Percentiles rank a stretch among this genome's conserved stretches.
phyloP scores from a whole-genome alignment of 2,888 invertebrate genomes.

The Macaria notata region DNA sequence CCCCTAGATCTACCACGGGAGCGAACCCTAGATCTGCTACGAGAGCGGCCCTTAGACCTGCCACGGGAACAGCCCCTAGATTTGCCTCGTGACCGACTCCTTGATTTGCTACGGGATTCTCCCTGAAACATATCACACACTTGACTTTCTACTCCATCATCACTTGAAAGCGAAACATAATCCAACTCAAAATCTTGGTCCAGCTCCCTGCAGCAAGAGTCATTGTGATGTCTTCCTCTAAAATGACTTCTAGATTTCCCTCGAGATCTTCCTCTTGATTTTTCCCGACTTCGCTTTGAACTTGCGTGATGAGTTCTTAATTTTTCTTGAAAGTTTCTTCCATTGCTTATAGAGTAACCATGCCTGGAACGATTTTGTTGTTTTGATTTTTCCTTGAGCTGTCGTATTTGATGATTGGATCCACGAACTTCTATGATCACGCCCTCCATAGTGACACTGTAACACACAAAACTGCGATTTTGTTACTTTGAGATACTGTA shows the following conservation, averaged over 20 bases:
- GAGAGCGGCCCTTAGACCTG: slow-evolving; percentile 2
- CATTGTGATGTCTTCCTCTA: slow-evolving; percentile 8
- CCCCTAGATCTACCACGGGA: slow-evolving; percentile 17
- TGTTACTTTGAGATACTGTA: background rate
- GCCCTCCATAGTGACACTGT: slow-evolving; percentile 18
- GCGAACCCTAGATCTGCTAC: slow-evolving; percentile 14
- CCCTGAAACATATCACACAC: slow-evolving; percentile 16
- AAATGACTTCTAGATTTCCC: slow-evolving; percentile 26
- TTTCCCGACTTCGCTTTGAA: slow-evolving; percentile 16
- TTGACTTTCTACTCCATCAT: slow-evolving; percentile 18
- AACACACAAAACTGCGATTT: slow-evolving; percentile 9
- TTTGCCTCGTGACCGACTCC: slow-evolving; percentile 16
- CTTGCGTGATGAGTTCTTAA: too few relatives aligned
- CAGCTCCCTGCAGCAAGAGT: slow-evolving; percentile 2
- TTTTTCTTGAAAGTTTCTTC: background rate
- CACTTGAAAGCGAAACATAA: background rate
- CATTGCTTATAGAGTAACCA: slow-evolving; percentile 4
- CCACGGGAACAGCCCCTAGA: slow-evolving; percentile 16
- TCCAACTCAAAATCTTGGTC: slow-evolving; percentile 2
- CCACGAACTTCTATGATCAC: slow-evolving; percentile 21
- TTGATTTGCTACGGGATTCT: slow-evolving; percentile 18
- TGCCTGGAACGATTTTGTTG: background rate
- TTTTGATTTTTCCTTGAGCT: background rate
- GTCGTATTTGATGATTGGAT: background rate
- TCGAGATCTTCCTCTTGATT: slow-evolving; percentile 29